Evolutionary conservation across 2,113 vertebrate species (phyloP), one percentile per base, ranked within the genome.

Genomic region (Triplophysa dalaica): DNA sequence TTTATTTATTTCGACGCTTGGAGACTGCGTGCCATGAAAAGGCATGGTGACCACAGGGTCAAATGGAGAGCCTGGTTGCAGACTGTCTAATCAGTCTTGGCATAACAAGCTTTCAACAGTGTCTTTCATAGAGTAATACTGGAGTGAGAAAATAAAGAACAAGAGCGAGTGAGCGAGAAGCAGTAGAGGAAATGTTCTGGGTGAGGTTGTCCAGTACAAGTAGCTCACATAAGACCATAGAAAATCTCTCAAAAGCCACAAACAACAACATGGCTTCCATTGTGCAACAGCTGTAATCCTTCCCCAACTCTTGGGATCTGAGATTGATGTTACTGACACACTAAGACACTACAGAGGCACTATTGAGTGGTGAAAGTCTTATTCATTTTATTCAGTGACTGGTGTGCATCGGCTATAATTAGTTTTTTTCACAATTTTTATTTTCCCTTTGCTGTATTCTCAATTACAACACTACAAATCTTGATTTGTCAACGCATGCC

Each of bases 1-100:
- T 90, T 90, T 89, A 89, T 90, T 86, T 80, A 86, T 87, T 89
- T 87, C 72, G 76, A 41, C 43, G 9, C 85, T 77, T 22, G 79
- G 85, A 83, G 62, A 54, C 72, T 52, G 79, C 60, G 68, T 70
- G 81, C 62, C 81, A 85, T 80, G 85, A 81, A 85, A 60, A 45
- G 85, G 82, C 54, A 65, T 29, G 13, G 67, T 75, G 78, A 80
- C 81, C 82, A 43, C 2, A 1, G 68, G 86, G 87, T 84, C 81
- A 91, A 88, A 86, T 29, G 61, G 84, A 52, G 81, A 77, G 78
- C 81, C 79, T 70, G 81, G 63, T 73, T 66, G 45, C 33, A 74
- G 77, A 29, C 79, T 62, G 77, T 67, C 86, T 85, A 87, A 88
- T 88, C 77, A 85, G 80, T 77, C 81, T 78, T 64, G 48, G 62